Conservation (phyloP, 2,113 vertebrate genomes). For the Pleuronectes platessa region DNA sequence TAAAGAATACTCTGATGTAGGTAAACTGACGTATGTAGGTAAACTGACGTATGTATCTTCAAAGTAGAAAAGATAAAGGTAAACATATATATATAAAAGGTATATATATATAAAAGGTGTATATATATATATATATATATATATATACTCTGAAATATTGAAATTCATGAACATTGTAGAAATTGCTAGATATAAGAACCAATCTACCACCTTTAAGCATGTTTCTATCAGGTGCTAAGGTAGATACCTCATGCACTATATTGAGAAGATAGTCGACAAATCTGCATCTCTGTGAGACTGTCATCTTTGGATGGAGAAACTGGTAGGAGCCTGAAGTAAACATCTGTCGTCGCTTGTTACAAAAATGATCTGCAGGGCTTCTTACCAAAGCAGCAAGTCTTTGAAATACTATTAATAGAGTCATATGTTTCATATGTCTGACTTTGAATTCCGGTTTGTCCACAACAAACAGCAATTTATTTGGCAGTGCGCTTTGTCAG, state of each 20-base stretch:
- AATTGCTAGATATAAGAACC: too few relatives aligned
- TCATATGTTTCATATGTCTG: conserved; percentile 47
- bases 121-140: too few relatives aligned
- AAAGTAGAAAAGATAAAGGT: too few relatives aligned
- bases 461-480: conserved; percentile 35
- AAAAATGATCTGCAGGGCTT: conserved; percentile 20
- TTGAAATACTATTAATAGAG: conserved; percentile 60
- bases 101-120: too few relatives aligned
- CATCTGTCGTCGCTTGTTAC: background rate
- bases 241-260: background rate
- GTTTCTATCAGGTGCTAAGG: background rate
- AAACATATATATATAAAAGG: too few relatives aligned
- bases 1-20: background rate
- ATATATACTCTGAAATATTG: too few relatives aligned
- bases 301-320: conserved; percentile 14
- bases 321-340: conserved; percentile 7
- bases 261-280: background rate
- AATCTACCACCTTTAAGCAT: too few relatives aligned
- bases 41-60: background rate
- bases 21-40: background rate
- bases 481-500: conserved; percentile 53
- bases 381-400: conserved; percentile 18
- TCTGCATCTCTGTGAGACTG: background rate
- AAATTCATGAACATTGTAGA: too few relatives aligned
- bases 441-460: conserved; percentile 64